Evolutionary conservation across 1,140 invertebrate species (phyloP), one percentile per base, ranked within the genome.

Genomic region (Nephila pilipes): DNA sequence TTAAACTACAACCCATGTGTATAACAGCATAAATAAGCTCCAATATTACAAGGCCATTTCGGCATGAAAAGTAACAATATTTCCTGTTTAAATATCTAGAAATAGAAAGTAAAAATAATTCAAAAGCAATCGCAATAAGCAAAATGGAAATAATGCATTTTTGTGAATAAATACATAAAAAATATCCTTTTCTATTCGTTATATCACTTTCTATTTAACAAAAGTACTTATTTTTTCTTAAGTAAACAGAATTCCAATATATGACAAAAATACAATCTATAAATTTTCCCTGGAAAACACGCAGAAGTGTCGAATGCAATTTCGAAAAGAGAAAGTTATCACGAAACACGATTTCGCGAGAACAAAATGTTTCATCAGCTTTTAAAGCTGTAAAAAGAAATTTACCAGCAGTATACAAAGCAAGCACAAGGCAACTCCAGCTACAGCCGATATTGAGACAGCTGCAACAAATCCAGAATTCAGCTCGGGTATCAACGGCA

Each of bases 381-480:
- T 87, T 63, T n/a, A 38, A 22, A 32, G 85, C 36, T 60, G 29
- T 16, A 87, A 63, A 58, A 87, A 36, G 46, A 69, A 57, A 75
- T 65, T 93, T 58, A 93, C 91, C 91, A 93, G 57, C 10, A 93
- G 63, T 38, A 93, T 87, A 57, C 91, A 93, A 25, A 93, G 85
- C 54, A 93, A 25, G 63, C 91, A 93, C 25, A 93, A 55, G 46
- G 91, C 91, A 20, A 93, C 91, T 29, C 91, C 91, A 10, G 91
- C 91, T 12, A 93, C 91, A 57, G 91, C 91, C 6, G 91, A 93
- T 75, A 93, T 93, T 14, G 91, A 87, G 16, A 93, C 91, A 79
- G 91, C 91, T 87, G 91, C 91, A n/a, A 93, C 85, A 38, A 93
- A 93, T 60, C 91, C 91, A 38, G 91, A 87, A 29, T 87, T 93